Percentiles rank a stretch among this genome's conserved stretches.
These are phyloP conservation scores for Aradophagus sp. DNA, from an alignment of 1,140 invertebrate genomes.

Conservation along the genomic window DNA sequence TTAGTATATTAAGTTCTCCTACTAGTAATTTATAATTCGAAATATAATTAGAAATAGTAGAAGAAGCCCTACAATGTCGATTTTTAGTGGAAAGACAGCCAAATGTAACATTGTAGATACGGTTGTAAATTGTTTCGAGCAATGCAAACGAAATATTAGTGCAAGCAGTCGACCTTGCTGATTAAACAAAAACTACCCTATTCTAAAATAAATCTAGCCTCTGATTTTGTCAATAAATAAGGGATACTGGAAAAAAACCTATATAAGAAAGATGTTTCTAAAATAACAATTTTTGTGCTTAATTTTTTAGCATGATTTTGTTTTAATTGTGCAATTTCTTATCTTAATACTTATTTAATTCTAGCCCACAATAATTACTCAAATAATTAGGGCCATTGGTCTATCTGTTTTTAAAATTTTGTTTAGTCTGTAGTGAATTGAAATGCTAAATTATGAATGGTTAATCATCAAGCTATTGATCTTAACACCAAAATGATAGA, in stretches of 20 bases:
- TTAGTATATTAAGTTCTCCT: no score
- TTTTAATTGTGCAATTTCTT: no score
- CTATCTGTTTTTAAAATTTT: no score
- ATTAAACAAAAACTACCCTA: conserved; percentile 44
- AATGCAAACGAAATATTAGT: conserved; percentile 32
- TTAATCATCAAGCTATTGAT: conserved; percentile 17
- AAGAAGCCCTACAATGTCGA: conserved; percentile 30
- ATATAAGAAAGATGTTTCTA: no score
- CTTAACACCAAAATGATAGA: conserved; percentile 23
- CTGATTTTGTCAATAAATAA: no score
- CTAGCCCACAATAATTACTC: conserved; percentile 33
- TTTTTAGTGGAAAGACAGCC: conserved; percentile 12
- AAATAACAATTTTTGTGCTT: no score
- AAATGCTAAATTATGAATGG: conserved; percentile 27
- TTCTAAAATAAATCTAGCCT: conserved; percentile 39
- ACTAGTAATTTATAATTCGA: not conserved
- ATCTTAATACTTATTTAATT: no score
- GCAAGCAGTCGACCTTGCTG: conserved; percentile 40
- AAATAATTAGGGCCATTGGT: no score
- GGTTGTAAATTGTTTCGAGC: conserved; percentile 32
- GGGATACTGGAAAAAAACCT: no score
- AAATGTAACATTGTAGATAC: conserved; percentile 38
- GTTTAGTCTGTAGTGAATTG: conserved; percentile 40
- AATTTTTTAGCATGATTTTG: no score
- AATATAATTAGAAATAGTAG: conserved; percentile 1